Conservation (phyloP, 2,113 vertebrate species). For the Tragelaphus buxtoni region DNA sequence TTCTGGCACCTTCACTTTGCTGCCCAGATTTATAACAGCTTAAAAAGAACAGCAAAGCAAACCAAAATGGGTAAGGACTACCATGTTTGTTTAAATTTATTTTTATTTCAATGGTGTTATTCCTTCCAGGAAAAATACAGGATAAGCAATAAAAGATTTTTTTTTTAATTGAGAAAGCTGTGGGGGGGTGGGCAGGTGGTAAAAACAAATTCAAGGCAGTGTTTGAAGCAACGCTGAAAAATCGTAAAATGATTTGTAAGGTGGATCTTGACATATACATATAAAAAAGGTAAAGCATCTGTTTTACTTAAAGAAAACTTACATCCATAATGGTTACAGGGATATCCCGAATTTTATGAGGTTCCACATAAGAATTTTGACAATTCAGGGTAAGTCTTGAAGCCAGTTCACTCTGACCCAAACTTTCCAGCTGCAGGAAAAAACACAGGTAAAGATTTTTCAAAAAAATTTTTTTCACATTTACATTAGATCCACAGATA, state of each 20-base stretch:
- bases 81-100: not conserved
- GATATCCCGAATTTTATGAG: conserved; percentile 96
- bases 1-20: not conserved
- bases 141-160: not conserved
- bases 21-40: not conserved
- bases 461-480: not conserved
- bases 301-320: conserved; percentile 68
- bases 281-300: not conserved
- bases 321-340: conserved; percentile 98
- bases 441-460: not conserved
- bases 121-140: not conserved
- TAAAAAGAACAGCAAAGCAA: not conserved
- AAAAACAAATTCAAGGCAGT: no score
- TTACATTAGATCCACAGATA: conserved; percentile 11
- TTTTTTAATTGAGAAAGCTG: not conserved
- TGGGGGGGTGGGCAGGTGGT: no score
- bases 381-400: conserved; percentile 97
- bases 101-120: not conserved
- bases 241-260: not conserved
- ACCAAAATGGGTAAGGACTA: not conserved
- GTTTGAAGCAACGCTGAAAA: not conserved
- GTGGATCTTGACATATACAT: not conserved
- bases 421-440: conserved; percentile 89
- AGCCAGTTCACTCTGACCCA: conserved; percentile 95
- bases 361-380: conserved; percentile 98